Conservation (phyloP, 2,797 vertebrate genomes). For the Delichon dasypus region DNA sequence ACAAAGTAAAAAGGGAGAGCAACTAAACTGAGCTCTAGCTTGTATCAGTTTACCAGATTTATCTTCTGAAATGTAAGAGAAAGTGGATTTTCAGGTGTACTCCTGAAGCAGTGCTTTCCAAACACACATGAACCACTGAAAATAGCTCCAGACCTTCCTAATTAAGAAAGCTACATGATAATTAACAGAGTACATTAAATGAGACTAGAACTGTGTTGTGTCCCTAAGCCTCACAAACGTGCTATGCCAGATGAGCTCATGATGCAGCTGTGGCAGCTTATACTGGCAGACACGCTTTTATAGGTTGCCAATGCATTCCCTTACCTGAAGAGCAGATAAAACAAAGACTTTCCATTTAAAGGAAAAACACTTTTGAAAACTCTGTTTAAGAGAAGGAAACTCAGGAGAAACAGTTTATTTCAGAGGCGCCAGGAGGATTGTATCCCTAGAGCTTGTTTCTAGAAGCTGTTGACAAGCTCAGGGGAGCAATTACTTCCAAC, state of each 20-base stretch:
- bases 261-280: constrained; percentile 4
- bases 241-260: background rate
- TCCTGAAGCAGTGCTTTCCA: background rate
- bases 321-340: background rate
- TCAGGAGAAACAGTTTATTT: background rate
- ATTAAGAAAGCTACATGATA: constrained; percentile 15
- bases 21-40: background rate
- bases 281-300: background rate
- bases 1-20: background rate
- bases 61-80: background rate
- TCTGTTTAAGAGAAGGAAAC: background rate
- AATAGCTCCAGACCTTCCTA: background rate
- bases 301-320: background rate
- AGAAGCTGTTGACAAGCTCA: constrained; percentile 25
- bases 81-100: background rate
- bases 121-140: background rate
- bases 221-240: background rate
- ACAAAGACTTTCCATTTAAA: background rate
- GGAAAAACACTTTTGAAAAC: background rate
- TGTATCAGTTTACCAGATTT: background rate
- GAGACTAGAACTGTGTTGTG: background rate
- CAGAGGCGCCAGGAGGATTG: background rate
- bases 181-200: background rate
- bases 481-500: constrained; percentile 7
- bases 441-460: constrained; percentile 1